Evolutionary conservation across 2,888 invertebrate species (phyloP), one percentile per base, ranked within the genome.

Genomic region (Yponomeuta cagnagella): DNA sequence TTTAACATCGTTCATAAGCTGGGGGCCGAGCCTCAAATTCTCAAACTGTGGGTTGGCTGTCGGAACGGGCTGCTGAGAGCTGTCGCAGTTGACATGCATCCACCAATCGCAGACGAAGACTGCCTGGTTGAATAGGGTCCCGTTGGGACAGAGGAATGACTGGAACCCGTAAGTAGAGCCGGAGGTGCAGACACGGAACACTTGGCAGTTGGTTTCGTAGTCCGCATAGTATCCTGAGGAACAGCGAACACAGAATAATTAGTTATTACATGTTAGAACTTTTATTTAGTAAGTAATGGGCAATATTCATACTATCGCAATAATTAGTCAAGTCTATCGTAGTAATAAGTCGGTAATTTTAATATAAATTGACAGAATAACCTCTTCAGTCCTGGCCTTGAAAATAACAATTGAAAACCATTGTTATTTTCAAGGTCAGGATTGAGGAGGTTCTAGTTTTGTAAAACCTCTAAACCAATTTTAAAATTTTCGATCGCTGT

Each of bases 41-140:
- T 81, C 90, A 43, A 90, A 89, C 73, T 90, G 89, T 64, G 92
- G 86, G 66, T 91, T 92, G 72, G 88, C 87, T 43, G 79, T 82
- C 73, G 86, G 90, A 73, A 89, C 87, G 6, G 82, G 76, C 72
- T 87, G 83, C 72, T 85, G 83, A 2, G 93, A 89, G 48, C 88
- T 80, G 58, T 89, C 84, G 75, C 95, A 95, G 74, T 94, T 91
- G 0, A 95, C 95, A 76, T 94, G 94, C 87, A 93, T 94, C 95
- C 95, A 95, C 95, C 95, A 95, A 77, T 94, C 94, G 76, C 95
- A 95, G 2, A 94, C 94, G 72, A 94, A 89, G 2, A 94, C 90
- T 69, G 93, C 93, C 83, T 95, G 95, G 76, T 94, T 94, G 82
- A 95, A 95, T 33, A 94, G 85, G 10, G 95, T 95, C 72, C 95